Evolutionary conservation across 2,797 vertebrate genomes (phyloP).

Genomic region (Takifugu rubripes): DNA sequence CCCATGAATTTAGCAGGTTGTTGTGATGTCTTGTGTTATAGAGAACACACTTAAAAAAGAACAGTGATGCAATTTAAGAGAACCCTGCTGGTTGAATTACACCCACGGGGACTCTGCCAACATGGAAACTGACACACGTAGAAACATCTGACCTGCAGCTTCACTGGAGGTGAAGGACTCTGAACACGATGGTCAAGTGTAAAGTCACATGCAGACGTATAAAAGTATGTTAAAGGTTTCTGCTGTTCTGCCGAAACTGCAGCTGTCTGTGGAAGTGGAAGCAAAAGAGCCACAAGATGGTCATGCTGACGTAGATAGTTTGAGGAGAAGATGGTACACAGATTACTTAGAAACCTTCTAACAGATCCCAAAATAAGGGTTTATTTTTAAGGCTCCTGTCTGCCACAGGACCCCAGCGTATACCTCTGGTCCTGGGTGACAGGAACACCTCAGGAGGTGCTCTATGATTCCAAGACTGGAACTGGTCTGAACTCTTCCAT

Average conservation of each 20-base stretch:
- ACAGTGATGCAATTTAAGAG: background rate
- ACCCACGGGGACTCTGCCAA: background rate
- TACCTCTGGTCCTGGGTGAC: too few species aligned
- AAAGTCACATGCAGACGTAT: background rate
- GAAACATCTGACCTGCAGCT: background rate
- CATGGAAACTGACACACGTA: background rate
- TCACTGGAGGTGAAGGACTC: background rate
- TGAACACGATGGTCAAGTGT: too few species aligned
- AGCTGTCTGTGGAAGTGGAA: slow-evolving; percentile 2
- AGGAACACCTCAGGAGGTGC: too few species aligned
- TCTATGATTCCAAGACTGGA: too few species aligned
- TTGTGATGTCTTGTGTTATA: too few species aligned
- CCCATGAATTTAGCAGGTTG: too few species aligned
- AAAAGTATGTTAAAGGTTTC: background rate
- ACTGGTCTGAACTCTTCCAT: too few species aligned
- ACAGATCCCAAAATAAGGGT: too few species aligned
- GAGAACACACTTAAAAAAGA: too few species aligned
- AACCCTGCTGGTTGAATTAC: background rate
- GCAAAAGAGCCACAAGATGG: background rate
- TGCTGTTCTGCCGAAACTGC: background rate
- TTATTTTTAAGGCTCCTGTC: too few species aligned
- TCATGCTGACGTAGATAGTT: slow-evolving; percentile 4
- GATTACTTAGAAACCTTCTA: too few species aligned
- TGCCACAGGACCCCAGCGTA: too few species aligned
- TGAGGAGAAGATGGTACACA: background rate